phyloP scores from a whole-genome alignment of 2,797 vertebrate genomes.

The Gambusia yucatana region DNA sequence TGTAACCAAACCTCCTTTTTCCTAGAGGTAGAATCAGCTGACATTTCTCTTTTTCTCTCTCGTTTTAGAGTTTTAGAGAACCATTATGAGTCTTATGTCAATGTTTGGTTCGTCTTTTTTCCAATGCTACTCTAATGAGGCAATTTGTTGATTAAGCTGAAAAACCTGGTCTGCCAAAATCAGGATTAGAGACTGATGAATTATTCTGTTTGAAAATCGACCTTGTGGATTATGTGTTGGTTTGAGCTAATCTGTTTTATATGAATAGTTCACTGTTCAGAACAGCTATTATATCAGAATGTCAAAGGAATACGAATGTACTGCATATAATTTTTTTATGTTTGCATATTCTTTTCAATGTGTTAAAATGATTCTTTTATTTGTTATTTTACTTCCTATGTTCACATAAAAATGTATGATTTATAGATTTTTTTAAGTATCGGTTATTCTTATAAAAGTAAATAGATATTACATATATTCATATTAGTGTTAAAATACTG shows the following conservation, averaged over 20 bases:
- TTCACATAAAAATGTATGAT: background rate
- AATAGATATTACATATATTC: background rate
- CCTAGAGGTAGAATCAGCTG: background rate
- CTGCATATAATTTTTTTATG: background rate
- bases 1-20: background rate
- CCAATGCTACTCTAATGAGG: background rate
- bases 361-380: background rate
- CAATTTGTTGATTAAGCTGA: background rate
- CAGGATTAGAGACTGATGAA: background rate
- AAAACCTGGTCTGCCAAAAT: conserved; percentile 2
- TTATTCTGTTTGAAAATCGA: background rate
- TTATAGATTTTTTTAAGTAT: background rate
- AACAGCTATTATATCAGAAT: background rate
- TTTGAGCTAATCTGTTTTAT: background rate
- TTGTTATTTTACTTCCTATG: background rate
- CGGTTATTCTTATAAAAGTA: background rate
- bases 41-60: background rate
- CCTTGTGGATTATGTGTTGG: background rate
- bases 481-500: background rate
- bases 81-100: background rate
- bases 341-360: background rate
- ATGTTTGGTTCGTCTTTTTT: background rate
- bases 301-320: background rate
- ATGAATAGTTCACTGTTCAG: background rate
- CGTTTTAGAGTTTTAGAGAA: background rate